Evolutionary conservation across 2,888 invertebrate genomes (phyloP).

Genomic region (Hypena proboscidalis): DNA sequence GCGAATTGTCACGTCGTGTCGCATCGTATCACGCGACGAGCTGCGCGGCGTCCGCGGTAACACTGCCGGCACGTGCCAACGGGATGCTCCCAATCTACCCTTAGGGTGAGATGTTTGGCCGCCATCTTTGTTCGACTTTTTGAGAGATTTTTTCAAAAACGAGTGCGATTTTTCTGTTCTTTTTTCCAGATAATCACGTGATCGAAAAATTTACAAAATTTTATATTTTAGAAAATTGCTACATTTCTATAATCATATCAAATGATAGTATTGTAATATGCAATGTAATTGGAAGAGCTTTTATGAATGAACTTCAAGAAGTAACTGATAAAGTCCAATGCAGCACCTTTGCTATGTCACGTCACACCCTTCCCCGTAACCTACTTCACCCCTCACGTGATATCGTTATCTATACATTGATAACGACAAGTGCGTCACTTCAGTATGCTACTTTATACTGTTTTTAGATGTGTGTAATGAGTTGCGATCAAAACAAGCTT

Average conservation of each 20-base stretch:
- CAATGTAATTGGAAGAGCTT: too few species aligned
- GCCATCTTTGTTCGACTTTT: conserved; percentile 40
- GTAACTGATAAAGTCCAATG: too few species aligned
- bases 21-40: conserved; percentile 42
- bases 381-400: conserved; percentile 44
- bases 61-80: conserved; percentile 79
- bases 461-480: too few species aligned
- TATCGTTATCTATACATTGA: conserved; percentile 37
- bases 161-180: too few species aligned
- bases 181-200: too few species aligned
- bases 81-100: conserved; percentile 54
- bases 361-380: conserved; percentile 41
- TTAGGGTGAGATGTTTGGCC: conserved; percentile 40
- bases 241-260: too few species aligned
- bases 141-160: conserved; percentile 10
- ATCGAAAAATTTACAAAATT: too few species aligned
- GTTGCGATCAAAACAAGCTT: too few species aligned
- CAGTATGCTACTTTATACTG: too few species aligned
- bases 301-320: too few species aligned
- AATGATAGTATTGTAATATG: too few species aligned
- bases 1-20: conserved; percentile 26
- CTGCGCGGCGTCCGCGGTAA: conserved; percentile 74
- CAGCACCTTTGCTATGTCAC: conserved; percentile 49
- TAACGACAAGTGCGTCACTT: conserved; percentile 15
- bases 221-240: too few species aligned